A percentile compares a stretch with the other conserved stretches of the same genome.
Conservation (phyloP, 2,888 invertebrate genomes). For the Parasteatoda lunata region DNA sequence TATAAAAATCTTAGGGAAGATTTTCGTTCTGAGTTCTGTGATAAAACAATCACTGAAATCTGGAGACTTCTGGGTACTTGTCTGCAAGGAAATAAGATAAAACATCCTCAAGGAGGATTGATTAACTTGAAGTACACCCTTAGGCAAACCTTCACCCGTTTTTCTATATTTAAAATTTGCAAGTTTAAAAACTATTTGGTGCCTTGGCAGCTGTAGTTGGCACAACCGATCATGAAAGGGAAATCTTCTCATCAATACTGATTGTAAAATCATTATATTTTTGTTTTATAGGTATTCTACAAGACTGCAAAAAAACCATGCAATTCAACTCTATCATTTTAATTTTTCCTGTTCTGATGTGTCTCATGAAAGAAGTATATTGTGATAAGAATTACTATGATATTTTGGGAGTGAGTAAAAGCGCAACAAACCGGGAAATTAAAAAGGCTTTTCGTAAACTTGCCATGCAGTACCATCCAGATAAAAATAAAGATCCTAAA, state of each 20-base stretch:
- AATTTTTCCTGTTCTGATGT: constrained; percentile 17
- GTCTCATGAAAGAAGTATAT: constrained; percentile 7
- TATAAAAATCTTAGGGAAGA: too few relatives aligned
- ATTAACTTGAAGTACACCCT: not conserved
- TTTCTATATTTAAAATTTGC: not conserved
- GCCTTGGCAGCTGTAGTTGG: too few relatives aligned
- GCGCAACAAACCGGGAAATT: constrained; percentile 76
- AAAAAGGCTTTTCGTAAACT: constrained; percentile 77
- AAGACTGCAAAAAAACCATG: constrained; percentile 11
- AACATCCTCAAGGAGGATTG: too few relatives aligned
- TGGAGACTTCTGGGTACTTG: too few relatives aligned
- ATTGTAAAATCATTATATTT: not conserved
- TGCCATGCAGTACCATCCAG: constrained; percentile 77
- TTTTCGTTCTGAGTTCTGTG: too few relatives aligned
- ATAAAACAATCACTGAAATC: too few relatives aligned
- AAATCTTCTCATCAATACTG: not conserved
- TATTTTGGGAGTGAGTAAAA: constrained; percentile 75
- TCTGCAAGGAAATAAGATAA: too few relatives aligned
- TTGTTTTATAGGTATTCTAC: constrained; percentile 1
- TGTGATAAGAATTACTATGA: constrained; percentile 76
- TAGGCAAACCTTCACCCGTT: not conserved
- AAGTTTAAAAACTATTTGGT: not conserved
- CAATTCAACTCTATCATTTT: constrained; percentile 5
- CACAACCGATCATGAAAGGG: too few relatives aligned
- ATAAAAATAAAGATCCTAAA: constrained; percentile 76